These are phyloP conservation scores for Dryomyza anilis DNA, from an alignment of 2,888 invertebrate species.

Conservation along the genomic window DNA sequence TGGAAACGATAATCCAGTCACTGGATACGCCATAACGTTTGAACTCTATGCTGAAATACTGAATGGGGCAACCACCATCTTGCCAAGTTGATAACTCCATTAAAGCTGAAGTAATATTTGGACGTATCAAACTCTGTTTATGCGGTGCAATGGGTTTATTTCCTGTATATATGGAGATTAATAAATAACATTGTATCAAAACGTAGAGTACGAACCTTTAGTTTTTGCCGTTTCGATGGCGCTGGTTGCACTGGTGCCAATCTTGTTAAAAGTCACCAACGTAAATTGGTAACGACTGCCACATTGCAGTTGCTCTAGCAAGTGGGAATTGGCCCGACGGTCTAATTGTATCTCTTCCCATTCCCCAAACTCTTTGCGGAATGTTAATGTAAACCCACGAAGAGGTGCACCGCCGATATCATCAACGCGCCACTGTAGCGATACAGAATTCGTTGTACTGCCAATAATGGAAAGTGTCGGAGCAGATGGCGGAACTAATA, in stretches of 20 bases:
- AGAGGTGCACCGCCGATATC: slow-evolving; percentile 66
- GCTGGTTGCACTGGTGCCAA: slow-evolving; percentile 76
- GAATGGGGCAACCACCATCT: slow-evolving; percentile 79
- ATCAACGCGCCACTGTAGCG: slow-evolving; percentile 64
- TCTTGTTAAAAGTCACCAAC: slow-evolving; percentile 75
- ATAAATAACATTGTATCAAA: background rate
- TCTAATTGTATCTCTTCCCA: slow-evolving; percentile 65
- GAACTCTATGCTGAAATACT: slow-evolving; percentile 67
- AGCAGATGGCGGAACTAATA: slow-evolving; percentile 67
- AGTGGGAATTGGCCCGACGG: slow-evolving; percentile 66
- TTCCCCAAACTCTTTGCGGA: slow-evolving; percentile 63
- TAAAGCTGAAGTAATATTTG: slow-evolving; percentile 78
- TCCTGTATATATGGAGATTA: slow-evolving; percentile 38
- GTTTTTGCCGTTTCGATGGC: slow-evolving; percentile 72
- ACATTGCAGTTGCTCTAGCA: slow-evolving; percentile 75
- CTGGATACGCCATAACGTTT: slow-evolving; percentile 49
- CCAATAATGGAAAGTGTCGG: slow-evolving; percentile 63
- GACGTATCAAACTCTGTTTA: slow-evolving; percentile 72
- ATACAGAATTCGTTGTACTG: slow-evolving; percentile 63
- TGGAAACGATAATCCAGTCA: slow-evolving; percentile 63
- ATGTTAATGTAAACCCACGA: slow-evolving; percentile 64
- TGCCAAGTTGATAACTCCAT: slow-evolving; percentile 81
- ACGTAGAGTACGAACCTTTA: slow-evolving; percentile 65
- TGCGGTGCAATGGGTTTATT: slow-evolving; percentile 71
- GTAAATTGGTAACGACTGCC: slow-evolving; percentile 79